These are phyloP conservation scores for Amphiura filiformis DNA, from an alignment of 35 echinoderm and acorn worm species.

Conservation along the genomic window DNA sequence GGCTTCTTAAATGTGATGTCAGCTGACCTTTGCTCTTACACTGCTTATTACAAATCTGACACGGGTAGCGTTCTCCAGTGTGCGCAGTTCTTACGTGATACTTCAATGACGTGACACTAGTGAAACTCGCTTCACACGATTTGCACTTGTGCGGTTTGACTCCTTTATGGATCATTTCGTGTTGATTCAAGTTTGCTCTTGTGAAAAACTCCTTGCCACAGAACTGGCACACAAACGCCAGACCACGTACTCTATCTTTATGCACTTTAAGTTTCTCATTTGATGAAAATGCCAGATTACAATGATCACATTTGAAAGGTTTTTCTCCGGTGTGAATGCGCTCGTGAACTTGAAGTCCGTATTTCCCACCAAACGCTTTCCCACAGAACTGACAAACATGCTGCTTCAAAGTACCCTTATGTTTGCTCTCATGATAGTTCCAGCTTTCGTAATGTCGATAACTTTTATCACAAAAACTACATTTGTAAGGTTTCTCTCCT, in stretches of 20 bases:
- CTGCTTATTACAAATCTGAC: slow-evolving; percentile 1
- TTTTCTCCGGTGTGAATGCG: slow-evolving; percentile 23
- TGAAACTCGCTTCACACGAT: neutral
- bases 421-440: slow-evolving; percentile 22
- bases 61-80: neutral
- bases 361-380: slow-evolving; percentile 17
- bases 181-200: neutral
- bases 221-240: neutral
- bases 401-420: slow-evolving; percentile 16
- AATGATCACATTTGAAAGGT: slow-evolving; percentile 19
- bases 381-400: slow-evolving; percentile 33
- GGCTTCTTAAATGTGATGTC: neutral
- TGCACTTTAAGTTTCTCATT: neutral
- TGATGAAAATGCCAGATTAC: neutral
- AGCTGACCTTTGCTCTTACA: neutral
- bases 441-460: neutral
- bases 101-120: neutral
- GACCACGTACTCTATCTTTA: neutral
- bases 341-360: slow-evolving; percentile 8
- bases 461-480: slow-evolving; percentile 23
- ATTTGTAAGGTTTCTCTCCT: neutral
- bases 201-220: slow-evolving; percentile 2
- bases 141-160: neutral
- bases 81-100: neutral
- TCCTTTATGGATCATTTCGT: neutral